Base-by-base conservation (phyloP, 2,797 vertebrate species). In the Hephaestus fuliginosus region DNA sequence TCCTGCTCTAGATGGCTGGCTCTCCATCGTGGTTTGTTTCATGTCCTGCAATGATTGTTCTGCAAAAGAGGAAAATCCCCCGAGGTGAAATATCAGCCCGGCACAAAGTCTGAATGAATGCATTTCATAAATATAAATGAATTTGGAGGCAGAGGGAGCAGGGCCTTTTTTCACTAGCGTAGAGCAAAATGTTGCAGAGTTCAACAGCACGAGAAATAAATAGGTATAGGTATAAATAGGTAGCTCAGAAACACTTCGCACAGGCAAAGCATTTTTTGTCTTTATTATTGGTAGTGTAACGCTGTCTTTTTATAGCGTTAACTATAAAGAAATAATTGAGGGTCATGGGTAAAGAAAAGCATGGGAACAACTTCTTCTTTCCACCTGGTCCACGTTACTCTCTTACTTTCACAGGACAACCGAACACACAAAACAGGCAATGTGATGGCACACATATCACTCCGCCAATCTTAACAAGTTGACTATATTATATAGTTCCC, bases 41-140 rank as follows among this genome's bases (percentile, higher is more conserved):
- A 81, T 73, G 49, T 77, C 33, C 51, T 74, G 41, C 13, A 76
- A 49, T 60, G 60, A 75, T 80, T 6, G 3, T 66, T 68, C n/a
- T 51, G 46, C 10, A 44, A 43, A 39, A 72, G 12, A 39, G 28
- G 3, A 49, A 63, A 77, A 33, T 44, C 58, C 48, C 52, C 20
- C 11, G 41, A 76, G 66, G 58, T 63, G n/a, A 57, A 76, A 65
- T 48, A 63, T 78, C 15, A 79, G 36, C 49, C 62, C 12, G 15
- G 43, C 62, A 28, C 18, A 77, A 74, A 55, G 8, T 71, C 65
- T 65, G 72, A 82, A 80, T 20, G 53, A 66, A 53, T 55, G 20
- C 11, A 52, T 71, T 67, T 74, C 67, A 86, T 81, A 72, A 84
- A 83, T 76, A 74, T 43, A 67, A 84, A 79, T 72, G 7, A 56